These are phyloP conservation scores for Egretta garzetta DNA, from an alignment of 2,113 vertebrate genomes.

Conservation along the genomic window DNA sequence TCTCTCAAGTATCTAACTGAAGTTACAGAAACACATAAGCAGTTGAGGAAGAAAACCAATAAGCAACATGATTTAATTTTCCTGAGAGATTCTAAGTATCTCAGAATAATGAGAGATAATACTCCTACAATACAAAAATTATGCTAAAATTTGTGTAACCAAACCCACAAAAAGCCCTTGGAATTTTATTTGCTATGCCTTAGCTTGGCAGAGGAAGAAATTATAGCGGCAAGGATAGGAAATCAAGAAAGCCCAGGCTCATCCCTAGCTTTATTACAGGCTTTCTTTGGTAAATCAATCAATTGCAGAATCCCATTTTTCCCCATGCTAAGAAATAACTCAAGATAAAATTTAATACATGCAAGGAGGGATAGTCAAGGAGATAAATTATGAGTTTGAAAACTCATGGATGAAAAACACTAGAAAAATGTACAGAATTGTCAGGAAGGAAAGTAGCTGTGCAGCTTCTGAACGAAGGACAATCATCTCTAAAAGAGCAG, in stretches of 20 bases:
- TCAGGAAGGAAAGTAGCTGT: neutral
- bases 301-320: neutral
- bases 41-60: neutral
- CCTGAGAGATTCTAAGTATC: neutral
- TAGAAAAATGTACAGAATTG: neutral
- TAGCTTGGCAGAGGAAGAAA: neutral
- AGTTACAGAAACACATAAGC: neutral
- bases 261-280: neutral
- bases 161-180: neutral
- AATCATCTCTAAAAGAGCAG: neutral
- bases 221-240: neutral
- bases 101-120: neutral
- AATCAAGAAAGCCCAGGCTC: neutral
- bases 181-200: neutral
- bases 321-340: neutral
- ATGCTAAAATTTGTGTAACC: neutral
- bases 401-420: neutral
- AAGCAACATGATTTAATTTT: neutral
- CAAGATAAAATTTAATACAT: neutral
- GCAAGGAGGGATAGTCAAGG: neutral
- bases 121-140: neutral
- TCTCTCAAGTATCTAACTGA: neutral
- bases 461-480: neutral
- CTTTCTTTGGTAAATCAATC: slow-evolving; percentile 4
- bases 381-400: slow-evolving; percentile 15